phyloP scores from a whole-genome alignment of 2,113 vertebrate species.

The Porphyrio hochstetteri region DNA sequence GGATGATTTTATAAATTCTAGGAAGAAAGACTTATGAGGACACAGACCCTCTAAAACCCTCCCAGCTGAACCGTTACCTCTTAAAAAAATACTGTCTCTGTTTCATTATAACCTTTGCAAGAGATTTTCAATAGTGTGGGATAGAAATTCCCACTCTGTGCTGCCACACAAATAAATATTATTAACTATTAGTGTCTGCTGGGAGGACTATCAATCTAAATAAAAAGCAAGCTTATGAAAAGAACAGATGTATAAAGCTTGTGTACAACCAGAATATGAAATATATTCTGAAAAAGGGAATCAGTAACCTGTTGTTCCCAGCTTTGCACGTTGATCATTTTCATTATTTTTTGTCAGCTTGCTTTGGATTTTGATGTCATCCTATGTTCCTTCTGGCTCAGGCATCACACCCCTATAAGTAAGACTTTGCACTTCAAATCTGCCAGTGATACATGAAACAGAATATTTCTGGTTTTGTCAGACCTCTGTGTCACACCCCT shows the following conservation, averaged over 20 bases:
- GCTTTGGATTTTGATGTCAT: neutral
- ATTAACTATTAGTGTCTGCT: neutral
- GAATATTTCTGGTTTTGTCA: neutral
- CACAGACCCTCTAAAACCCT: neutral
- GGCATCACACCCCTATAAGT: neutral
- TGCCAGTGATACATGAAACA: neutral
- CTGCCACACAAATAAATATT: neutral
- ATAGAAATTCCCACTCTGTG: neutral
- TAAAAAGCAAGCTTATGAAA: neutral
- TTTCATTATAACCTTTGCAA: neutral
- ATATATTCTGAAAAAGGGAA: neutral
- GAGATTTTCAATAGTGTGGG: neutral
- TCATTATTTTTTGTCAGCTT: neutral
- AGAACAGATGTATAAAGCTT: neutral
- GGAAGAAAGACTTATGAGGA: neutral
- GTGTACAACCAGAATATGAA: neutral
- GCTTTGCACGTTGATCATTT: neutral
- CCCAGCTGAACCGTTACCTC: neutral
- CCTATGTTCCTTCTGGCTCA: neutral
- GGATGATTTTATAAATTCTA: neutral
- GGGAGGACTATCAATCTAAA: neutral
- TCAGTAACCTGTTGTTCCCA: neutral
- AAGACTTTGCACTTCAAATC: neutral
- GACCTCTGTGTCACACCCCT: neutral
- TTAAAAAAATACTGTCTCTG: neutral